These are phyloP conservation scores for Denticeps clupeoides DNA, from an alignment of 2,797 vertebrate species.

Conservation along the genomic window DNA sequence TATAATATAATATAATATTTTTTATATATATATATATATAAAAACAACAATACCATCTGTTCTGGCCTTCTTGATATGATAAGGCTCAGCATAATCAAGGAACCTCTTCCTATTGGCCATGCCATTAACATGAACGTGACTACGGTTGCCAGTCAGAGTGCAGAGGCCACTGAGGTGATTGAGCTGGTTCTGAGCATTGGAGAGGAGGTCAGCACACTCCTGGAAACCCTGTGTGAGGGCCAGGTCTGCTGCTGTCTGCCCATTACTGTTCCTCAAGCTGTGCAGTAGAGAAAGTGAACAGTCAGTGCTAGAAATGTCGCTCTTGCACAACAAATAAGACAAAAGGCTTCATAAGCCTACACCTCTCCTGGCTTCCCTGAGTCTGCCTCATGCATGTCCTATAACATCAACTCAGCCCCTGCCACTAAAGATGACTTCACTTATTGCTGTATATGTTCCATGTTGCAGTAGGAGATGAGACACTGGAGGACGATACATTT, in stretches of 20 bases:
- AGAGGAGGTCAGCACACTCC: slow-evolving; percentile 80
- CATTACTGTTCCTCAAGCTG: slow-evolving; percentile 87
- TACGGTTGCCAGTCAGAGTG: slow-evolving; percentile 52
- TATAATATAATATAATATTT: too few species aligned
- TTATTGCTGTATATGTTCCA: too few species aligned
- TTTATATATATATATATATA: neutral
- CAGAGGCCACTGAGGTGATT: slow-evolving; percentile 57
- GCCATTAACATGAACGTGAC: slow-evolving; percentile 41
- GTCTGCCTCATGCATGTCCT: too few species aligned
- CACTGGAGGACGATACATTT: too few species aligned
- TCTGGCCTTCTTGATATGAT: slow-evolving; percentile 72
- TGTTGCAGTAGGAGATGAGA: too few species aligned
- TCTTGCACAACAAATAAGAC: neutral
- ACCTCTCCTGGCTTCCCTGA: too few species aligned
- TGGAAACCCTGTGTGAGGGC: slow-evolving; percentile 83
- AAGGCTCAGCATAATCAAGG: slow-evolving; percentile 53
- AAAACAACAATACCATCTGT: slow-evolving; percentile 41
- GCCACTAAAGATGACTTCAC: too few species aligned
- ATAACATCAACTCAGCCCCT: too few species aligned
- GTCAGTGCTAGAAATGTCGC: too few species aligned
- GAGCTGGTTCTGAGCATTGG: slow-evolving; percentile 67
- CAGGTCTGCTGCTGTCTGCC: slow-evolving; percentile 90
- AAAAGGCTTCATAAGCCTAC: too few species aligned
- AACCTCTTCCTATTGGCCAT: slow-evolving; percentile 76
- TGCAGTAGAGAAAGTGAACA: slow-evolving; percentile 42